Conservation (phyloP, 2,888 invertebrate genomes). For the Meteorus colon region DNA sequence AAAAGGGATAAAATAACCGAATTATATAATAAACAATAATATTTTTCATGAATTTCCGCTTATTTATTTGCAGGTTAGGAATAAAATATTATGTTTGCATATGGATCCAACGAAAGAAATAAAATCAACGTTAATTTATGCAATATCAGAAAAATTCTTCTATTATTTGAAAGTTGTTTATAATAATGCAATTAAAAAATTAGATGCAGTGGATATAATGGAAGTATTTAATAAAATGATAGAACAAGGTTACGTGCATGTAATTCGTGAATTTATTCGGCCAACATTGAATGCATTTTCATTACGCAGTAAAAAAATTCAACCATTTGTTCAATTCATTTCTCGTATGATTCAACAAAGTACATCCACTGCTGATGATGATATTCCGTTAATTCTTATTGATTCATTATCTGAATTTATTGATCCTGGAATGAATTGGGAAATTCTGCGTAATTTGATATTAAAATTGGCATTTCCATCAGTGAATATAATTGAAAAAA, state of each 20-base stretch:
- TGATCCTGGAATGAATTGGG: slow-evolving; percentile 55
- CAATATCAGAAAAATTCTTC: neutral
- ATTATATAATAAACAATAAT: neutral
- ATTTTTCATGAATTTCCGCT: neutral
- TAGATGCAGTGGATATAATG: slow-evolving; percentile 35
- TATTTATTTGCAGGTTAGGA: neutral
- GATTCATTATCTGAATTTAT: slow-evolving; percentile 28
- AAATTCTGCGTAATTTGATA: slow-evolving; percentile 54
- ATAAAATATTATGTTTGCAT: neutral
- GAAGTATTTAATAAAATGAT: slow-evolving; percentile 14
- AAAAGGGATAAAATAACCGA: neutral
- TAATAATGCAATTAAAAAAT: neutral
- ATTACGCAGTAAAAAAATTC: neutral
- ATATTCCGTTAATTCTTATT: neutral
- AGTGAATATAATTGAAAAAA: slow-evolving; percentile 31
- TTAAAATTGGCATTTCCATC: slow-evolving; percentile 39
- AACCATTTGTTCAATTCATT: neutral
- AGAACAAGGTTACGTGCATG: neutral
- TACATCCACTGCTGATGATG: slow-evolving; percentile 23
- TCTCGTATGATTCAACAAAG: neutral
- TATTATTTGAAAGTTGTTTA: slow-evolving; percentile 26
- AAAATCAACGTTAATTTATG: neutral
- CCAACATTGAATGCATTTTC: neutral
- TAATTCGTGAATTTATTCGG: neutral
- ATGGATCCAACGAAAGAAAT: neutral